Base-by-base conservation (phyloP, 2,797 vertebrate genomes). In the Sebastes melanostomus region DNA sequence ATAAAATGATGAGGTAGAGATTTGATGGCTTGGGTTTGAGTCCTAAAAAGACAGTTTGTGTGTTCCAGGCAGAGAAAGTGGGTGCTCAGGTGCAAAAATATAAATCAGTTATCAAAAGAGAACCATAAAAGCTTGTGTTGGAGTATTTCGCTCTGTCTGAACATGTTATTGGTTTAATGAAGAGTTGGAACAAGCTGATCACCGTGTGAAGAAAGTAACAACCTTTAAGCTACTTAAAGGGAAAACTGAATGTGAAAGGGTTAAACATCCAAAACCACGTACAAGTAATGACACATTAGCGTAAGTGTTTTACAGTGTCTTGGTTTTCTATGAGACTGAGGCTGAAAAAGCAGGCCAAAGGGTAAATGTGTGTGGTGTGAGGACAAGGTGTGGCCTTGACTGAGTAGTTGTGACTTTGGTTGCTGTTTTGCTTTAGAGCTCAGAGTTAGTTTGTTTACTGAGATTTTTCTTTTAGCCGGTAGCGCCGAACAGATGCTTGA, bases 401-500 rank as follows among this genome's bases (percentile, higher is more conserved):
- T 66, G 20, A 75, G 46, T 24, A 25, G 66, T 16, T 78, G 22
- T 82, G 80, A 86, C 72, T 84, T 62, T 55, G 13, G 16, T 14
- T 13, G 54, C 54, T 77, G 34, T 60, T 76, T 46, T 62, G 63
- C 54, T 79, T 62, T 30, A 34, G 25, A 60, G 1, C 30, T 67
- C 10, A 27, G 46, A 29, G 12, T 72, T 42, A 56, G 58, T 83
- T 74, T 65, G 25, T 86, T 75, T 52, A 46, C 27, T 74, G 55
- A 10, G 63, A 60, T 73, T 72, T 80, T 73, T 61, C 66, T 54
- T 82, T 75, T 72, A 60, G 42, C 36, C 46, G 34, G 4, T 74
- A 61, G 59, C 16, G 20, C 52, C 25, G 65, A 80, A 67, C 82
- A 90, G 71, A 86, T 84, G 84, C 65, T 72, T 72, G 42, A 81